Evolutionary conservation across 2,797 vertebrate species (phyloP), one percentile per base, ranked within the genome.

Genomic region (Fratercula arctica): DNA sequence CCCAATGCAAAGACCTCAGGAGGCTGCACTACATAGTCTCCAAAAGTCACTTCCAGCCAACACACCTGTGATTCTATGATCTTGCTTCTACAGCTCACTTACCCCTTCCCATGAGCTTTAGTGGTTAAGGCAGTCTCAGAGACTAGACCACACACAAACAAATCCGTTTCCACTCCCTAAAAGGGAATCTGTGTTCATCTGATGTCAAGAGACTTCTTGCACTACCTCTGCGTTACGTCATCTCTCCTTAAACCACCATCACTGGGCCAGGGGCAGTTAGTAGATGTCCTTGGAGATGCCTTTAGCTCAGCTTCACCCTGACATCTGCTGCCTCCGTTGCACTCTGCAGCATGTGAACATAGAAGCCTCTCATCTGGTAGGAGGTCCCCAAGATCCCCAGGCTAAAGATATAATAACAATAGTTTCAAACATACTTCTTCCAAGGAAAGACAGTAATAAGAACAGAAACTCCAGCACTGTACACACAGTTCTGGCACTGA

Each of bases 291-390:
- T 57, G 37, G n/a, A 79, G 60, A 46, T 16, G 12, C 16, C 28
- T 73, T 72, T 33, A 80, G n/a, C n/a, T 31, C 72, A 72, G 29
- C 15, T 75, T 45, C 45, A 53, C 56, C 51, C 43, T 20, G 24
- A 53, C 28, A 64, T 28, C 51, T 76, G 23, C 39, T 48, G 43
- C 18, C 54, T 67, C 13, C 67, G 18, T 11, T 16, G 20, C 9
- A 37, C 21, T 75, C 53, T 17, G 25, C 29, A 48, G 50, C 21
- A 73, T 0, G 0, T 12, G 11, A 13, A 86, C 45, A 51, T 1
- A 74, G 25, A 79, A 83, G 31, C 33, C 10, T 68, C 57, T 79
- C 35, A 70, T 15, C 54, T 41, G 14, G 23, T 17, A 79, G 23
- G 16, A 93, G 14, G 23, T 69, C 39, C 29, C 35, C 35, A 78